Evolutionary conservation across 2,113 vertebrate genomes (phyloP).

Genomic region (Hyla sarda): DNA sequence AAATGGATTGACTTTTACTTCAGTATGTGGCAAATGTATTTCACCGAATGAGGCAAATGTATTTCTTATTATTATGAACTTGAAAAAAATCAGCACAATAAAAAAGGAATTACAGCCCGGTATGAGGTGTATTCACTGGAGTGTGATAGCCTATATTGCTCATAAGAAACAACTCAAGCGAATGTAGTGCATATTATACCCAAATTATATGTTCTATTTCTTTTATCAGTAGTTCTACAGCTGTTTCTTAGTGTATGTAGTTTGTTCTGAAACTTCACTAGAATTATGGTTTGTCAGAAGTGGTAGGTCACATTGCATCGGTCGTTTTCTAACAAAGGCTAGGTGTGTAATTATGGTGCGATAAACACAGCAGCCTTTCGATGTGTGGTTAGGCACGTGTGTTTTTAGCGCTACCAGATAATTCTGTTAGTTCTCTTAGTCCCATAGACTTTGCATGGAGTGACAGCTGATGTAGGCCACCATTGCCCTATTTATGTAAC

Average conservation of each 20-base stretch:
- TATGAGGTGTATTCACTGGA: constrained; percentile 53
- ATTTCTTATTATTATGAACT: constrained; percentile 44
- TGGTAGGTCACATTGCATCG: constrained; percentile 25
- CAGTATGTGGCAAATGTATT: constrained; percentile 41
- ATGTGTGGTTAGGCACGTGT: not conserved
- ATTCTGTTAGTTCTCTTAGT: not conserved
- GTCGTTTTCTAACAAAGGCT: not conserved
- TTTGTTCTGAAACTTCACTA: constrained; percentile 26
- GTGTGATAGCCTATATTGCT: constrained; percentile 32
- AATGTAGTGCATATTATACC: constrained; percentile 34
- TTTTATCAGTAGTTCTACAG: constrained; percentile 22
- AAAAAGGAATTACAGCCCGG: constrained; percentile 46
- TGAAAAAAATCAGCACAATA: constrained; percentile 47
- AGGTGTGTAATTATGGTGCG: constrained; percentile 33
- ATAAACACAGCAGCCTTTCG: not conserved
- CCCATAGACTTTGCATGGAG: too few relatives aligned
- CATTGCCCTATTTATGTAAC: too few relatives aligned
- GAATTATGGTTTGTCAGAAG: constrained; percentile 18
- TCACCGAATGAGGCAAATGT: constrained; percentile 43
- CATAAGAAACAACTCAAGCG: constrained; percentile 42
- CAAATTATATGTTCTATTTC: constrained; percentile 48
- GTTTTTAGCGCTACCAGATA: constrained; percentile 8
- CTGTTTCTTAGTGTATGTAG: constrained; percentile 5
- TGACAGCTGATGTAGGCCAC: too few relatives aligned
- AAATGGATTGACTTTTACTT: constrained; percentile 10